Percentiles rank a stretch among this genome's conserved stretches.
phyloP scores from a whole-genome alignment of 2,888 invertebrate genomes.

The Trichacis sp. region DNA sequence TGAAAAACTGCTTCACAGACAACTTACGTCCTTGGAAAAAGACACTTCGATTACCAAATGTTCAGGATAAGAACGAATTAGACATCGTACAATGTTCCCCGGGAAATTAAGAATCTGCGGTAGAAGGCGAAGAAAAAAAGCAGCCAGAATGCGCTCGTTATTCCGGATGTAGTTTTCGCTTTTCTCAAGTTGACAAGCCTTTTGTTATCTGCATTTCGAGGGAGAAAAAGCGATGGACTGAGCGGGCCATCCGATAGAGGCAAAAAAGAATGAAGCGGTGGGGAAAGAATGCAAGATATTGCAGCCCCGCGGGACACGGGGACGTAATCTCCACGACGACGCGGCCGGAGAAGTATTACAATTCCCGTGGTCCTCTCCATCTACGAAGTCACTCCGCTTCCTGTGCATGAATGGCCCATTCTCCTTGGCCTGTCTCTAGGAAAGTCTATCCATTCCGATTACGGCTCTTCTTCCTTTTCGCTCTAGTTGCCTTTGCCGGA shows the following conservation, averaged over 20 bases:
- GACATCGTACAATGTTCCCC: too few species aligned
- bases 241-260: constrained; percentile 31
- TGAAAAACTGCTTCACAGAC: too few species aligned
- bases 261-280: constrained; percentile 39
- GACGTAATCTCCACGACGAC: constrained; percentile 68
- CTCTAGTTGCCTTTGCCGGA: constrained; percentile 32
- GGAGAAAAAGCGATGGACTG: constrained; percentile 21
- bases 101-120: neutral
- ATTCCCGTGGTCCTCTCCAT: constrained; percentile 57
- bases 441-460: constrained; percentile 64
- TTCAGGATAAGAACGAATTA: too few species aligned
- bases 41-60: too few species aligned
- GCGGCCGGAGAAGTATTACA: constrained; percentile 65
- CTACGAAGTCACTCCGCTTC: constrained; percentile 59
- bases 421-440: constrained; percentile 66
- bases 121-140: neutral
- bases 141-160: neutral
- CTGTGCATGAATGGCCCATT: constrained; percentile 66
- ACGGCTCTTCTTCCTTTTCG: constrained; percentile 46
- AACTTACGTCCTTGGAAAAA: too few species aligned
- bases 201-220: constrained; percentile 36
- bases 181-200: constrained; percentile 42
- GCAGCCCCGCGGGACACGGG: constrained; percentile 67
- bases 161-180: constrained; percentile 32
- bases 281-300: constrained; percentile 68